Percentiles rank a stretch among this genome's conserved stretches.
Evolutionary conservation across 2,888 invertebrate species (phyloP).

Genomic region (Ormyrus thymus): DNA sequence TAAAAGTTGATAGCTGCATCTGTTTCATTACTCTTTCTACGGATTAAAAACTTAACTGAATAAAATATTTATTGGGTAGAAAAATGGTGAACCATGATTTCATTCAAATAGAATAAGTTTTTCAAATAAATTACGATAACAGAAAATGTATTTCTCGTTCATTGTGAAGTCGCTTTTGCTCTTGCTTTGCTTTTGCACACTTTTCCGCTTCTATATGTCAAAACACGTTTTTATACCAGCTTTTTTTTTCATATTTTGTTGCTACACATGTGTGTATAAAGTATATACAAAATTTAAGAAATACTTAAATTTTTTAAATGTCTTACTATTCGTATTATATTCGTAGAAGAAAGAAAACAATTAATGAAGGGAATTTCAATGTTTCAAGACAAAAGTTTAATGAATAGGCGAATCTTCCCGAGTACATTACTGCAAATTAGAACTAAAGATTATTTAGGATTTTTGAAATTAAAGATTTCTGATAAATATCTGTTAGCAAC

Average conservation of each 20-base stretch:
- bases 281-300: not conserved
- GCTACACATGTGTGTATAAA: conserved; percentile 16
- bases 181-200: conserved; percentile 51
- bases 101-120: too few relatives aligned
- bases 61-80: not conserved
- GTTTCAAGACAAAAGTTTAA: too few relatives aligned
- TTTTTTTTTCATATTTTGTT: conserved; percentile 27
- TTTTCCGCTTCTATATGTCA: conserved; percentile 44
- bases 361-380: too few relatives aligned
- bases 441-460: too few relatives aligned
- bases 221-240: conserved; percentile 39
- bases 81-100: not conserved
- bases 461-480: too few relatives aligned
- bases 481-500: too few relatives aligned
- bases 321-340: too few relatives aligned
- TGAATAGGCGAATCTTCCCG: not conserved
- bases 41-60: not conserved
- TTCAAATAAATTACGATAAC: too few relatives aligned
- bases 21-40: too few relatives aligned
- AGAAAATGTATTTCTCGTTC: conserved; percentile 1
- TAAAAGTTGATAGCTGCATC: too few relatives aligned
- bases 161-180: conserved; percentile 23
- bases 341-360: too few relatives aligned
- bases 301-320: too few relatives aligned
- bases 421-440: not conserved